phyloP scores from a whole-genome alignment of 2,797 vertebrate species.

The Micropoecilia bifurca region DNA sequence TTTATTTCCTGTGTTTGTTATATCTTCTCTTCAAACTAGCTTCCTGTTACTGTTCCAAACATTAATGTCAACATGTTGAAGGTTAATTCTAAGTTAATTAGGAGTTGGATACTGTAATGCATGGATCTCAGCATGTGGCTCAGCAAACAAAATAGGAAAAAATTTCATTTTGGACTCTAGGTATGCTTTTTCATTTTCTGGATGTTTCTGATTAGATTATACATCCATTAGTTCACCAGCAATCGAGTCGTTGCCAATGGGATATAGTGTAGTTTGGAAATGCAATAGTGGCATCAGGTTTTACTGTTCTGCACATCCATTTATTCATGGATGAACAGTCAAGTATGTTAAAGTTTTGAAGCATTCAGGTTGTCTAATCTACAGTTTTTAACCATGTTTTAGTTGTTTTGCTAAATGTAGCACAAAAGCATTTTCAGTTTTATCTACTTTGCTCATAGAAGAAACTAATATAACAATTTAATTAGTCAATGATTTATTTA shows the following conservation, averaged over 20 bases:
- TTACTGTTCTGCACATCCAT: not conserved
- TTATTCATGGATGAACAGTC: slow-evolving; percentile 8
- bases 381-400: not conserved
- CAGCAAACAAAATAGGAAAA: slow-evolving; percentile 33
- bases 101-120: slow-evolving; percentile 44
- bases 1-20: slow-evolving; percentile 18
- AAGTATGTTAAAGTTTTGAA: not conserved
- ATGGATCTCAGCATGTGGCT: slow-evolving; percentile 17
- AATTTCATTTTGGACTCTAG: slow-evolving; percentile 44
- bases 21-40: not conserved
- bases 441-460: not conserved
- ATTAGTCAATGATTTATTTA: not conserved
- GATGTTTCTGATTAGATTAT: slow-evolving; percentile 75
- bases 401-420: slow-evolving; percentile 2
- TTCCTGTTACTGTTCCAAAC: slow-evolving; percentile 10
- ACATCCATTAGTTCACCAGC: slow-evolving; percentile 69
- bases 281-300: not conserved
- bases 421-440: not conserved
- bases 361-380: slow-evolving; percentile 8
- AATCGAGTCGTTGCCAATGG: slow-evolving; percentile 59
- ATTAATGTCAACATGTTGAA: slow-evolving; percentile 63
- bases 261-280: slow-evolving; percentile 20
- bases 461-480: not conserved
- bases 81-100: slow-evolving; percentile 65
- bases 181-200: slow-evolving; percentile 60